Evolutionary conservation across 2,888 invertebrate genomes (phyloP), one percentile per base, ranked within the genome.

Genomic region (Megalurothrips usitatus): DNA sequence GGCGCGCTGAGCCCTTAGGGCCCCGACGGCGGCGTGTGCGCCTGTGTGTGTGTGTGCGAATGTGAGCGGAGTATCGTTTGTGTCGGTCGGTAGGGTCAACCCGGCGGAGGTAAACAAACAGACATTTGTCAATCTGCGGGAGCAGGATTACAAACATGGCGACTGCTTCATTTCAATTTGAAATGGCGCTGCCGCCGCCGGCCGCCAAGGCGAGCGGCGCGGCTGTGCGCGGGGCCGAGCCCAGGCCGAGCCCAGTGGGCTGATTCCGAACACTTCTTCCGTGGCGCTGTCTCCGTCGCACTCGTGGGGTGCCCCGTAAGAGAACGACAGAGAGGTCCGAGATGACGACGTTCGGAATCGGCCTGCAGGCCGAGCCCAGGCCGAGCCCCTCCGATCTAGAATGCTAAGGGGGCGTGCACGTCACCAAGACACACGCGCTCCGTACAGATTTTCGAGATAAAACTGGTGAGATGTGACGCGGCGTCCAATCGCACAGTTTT

Each of bases 141-240:
- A 23, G 68, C 68, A 75, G 68, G 68, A 75, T 75, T 75, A 75
- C 68, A 75, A 75, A 75, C 68, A 75, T 75, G 68, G 68, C 68
- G 68, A 75, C 68, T 26, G 68, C 68, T 75, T 75, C 68, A 75
- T 75, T 75, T 75, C 68, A 75, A 75, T 75, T 75, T 75, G 68
- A 75, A 75, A 75, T 75, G 68, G 68, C 23, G 68, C 23, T 26
- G 68, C 23, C 23, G 68, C 23, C 26, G 68, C 23, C 10, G 52
- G 52, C 52, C 14, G 52, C 52, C 34, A 43, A 43, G 58, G 58
- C 58, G 58, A 6, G 58, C 58, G 14, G 17, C 17, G 58, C 68
- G 11, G 68, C 49, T 9, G 52, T 6, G 14, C 52, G 52, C 52
- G 52, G 52, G 52, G 52, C 52, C 11, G n/a, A n/a, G 17, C 6